Conservation (phyloP, 2,888 invertebrate genomes). For the Andrena bucephala region DNA sequence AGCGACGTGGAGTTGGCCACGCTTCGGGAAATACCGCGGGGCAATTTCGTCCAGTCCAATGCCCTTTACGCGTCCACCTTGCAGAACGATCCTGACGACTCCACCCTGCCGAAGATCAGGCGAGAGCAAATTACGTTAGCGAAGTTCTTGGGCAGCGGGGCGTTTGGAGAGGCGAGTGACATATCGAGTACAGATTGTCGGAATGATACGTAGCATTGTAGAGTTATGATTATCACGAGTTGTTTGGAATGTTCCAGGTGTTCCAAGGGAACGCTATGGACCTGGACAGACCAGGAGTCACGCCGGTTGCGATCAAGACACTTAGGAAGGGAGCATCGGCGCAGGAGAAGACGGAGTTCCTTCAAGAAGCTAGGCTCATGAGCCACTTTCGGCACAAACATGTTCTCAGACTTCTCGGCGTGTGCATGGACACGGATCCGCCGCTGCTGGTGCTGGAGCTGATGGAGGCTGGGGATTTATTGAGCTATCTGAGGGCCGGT, state of each 20-base stretch:
- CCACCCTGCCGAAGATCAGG: constrained; percentile 93
- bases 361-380: constrained; percentile 99
- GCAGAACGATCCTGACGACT: constrained; percentile 91
- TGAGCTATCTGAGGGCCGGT: constrained; percentile 94
- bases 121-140: constrained; percentile 94
- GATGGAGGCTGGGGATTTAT: constrained; percentile 98
- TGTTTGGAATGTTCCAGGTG: constrained; percentile 83
- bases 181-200: background rate
- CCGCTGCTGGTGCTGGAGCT: constrained; percentile 98
- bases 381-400: constrained; percentile 98
- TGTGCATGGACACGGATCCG: constrained; percentile 97
- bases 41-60: constrained; percentile 93
- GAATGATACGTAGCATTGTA: background rate
- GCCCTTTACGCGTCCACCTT: constrained; percentile 90
- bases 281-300: constrained; percentile 87
- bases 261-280: constrained; percentile 95
- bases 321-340: constrained; percentile 96
- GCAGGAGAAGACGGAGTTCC: constrained; percentile 95
- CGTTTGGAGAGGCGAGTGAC: constrained; percentile 93
- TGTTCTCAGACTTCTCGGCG: constrained; percentile 96
- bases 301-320: constrained; percentile 97
- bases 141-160: constrained; percentile 97
- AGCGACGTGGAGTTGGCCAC: constrained; percentile 95
- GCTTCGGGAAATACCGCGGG: constrained; percentile 92
- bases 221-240: background rate